Percentiles rank a stretch among this genome's conserved stretches.
Conservation (phyloP, 2,113 vertebrate genomes). For the Pteronura brasiliensis region DNA sequence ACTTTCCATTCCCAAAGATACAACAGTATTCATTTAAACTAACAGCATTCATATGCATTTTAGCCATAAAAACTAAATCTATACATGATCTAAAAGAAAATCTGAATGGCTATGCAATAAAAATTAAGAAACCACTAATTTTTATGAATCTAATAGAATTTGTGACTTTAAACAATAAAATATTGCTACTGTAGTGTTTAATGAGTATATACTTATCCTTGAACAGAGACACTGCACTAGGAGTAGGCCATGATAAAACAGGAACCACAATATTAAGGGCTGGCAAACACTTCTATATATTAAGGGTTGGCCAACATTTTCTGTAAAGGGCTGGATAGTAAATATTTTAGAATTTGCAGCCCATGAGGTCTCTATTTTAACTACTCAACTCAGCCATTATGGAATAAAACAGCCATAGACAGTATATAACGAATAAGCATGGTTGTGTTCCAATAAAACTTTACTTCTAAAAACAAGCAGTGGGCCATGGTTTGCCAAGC, state of each 20-base stretch:
- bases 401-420: neutral
- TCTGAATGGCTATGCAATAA: neutral
- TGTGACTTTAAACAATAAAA: neutral
- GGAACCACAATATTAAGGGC: neutral
- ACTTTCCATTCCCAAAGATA: neutral
- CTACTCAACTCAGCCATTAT: neutral
- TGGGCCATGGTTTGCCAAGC: neutral
- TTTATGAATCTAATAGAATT: conserved; percentile 20
- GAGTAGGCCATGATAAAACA: neutral
- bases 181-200: neutral
- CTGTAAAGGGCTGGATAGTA: neutral
- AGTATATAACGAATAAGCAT: neutral
- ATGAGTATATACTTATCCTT: neutral
- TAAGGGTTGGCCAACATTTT: neutral
- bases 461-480: neutral
- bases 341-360: neutral
- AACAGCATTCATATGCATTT: neutral
- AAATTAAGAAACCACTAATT: neutral
- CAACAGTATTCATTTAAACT: neutral
- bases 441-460: neutral
- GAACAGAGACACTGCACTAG: neutral
- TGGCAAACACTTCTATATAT: neutral
- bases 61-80: neutral
- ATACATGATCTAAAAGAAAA: conserved; percentile 12
- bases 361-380: neutral